Evolutionary conservation across 2,888 invertebrate species (phyloP), one percentile per base, ranked within the genome.

Genomic region (Nephrotoma flavescens): DNA sequence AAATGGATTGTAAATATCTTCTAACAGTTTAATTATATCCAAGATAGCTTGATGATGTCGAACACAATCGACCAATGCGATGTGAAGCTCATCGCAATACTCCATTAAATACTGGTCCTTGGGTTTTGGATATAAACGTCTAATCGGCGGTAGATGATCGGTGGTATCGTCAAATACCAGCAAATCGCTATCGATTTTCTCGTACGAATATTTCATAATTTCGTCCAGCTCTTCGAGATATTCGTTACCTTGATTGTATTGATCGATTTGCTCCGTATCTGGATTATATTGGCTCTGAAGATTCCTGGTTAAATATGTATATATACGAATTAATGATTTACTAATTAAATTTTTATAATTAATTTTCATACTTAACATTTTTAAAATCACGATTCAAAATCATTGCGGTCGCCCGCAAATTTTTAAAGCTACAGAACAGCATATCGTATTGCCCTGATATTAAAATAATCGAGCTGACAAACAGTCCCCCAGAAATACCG

Each of bases 381-480:
- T 86, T 45, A n/a, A 71, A 42, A 47, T 45, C 15, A 12, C 87
- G 85, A 42, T 86, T 44, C 6, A 84, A 19, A 7, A 86, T 42
- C 15, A 85, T 86, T 1, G 90, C 89, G 6, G 90, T 90, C 84
- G 89, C 89, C 3, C 90, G 52, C 19, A 91, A 88, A 89, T 91
- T 91, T 86, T 91, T 91, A 4, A 91, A 87, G 86, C 90, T 91
- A 83, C 90, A 90, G 85, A 88, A 89, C 5, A 91, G 87, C 0
- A 91, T 83, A 88, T 91, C 91, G 83, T 89, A 91, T 87, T 91
- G 91, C 1, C 90, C 91, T 5, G 89, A 90, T 44, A 90, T 87
- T 1, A 90, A 87, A 12, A 90, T 89, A 9, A 89, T 88, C 15
- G 90, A 84, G 0, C 88, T 88, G 88, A 90, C 85, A 92, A 93